phyloP scores from a whole-genome alignment of 2,888 invertebrate genomes.

The Cremastobaeus sp. region DNA sequence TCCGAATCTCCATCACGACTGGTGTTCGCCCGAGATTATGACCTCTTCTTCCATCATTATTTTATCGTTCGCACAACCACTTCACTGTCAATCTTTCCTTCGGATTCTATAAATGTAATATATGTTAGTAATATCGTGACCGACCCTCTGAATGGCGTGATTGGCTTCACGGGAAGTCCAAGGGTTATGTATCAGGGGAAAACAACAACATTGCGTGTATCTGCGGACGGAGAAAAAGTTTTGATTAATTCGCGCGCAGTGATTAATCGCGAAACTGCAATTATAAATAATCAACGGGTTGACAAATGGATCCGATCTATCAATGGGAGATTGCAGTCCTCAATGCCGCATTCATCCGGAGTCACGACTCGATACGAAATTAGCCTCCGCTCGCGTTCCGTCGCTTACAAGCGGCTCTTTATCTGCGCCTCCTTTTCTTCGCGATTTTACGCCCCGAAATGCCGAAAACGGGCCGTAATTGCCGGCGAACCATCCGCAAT shows the following conservation, averaged over 20 bases:
- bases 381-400: too few relatives aligned
- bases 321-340: conserved; percentile 1
- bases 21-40: conserved; percentile 38
- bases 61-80: conserved; percentile 44
- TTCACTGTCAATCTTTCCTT: conserved; percentile 49
- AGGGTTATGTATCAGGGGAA: conserved; percentile 47
- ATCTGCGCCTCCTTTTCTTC: too few relatives aligned
- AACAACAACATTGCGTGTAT: conserved; percentile 29
- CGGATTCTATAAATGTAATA: conserved; percentile 55
- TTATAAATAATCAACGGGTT: conserved; percentile 40
- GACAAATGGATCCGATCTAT: conserved; percentile 31
- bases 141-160: conserved; percentile 52
- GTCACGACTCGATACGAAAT: too few relatives aligned
- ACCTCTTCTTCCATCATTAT: conserved; percentile 45
- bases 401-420: too few relatives aligned
- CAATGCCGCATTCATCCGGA: too few relatives aligned
- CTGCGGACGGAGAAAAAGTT: conserved; percentile 6
- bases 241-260: conserved; percentile 24
- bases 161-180: conserved; percentile 54
- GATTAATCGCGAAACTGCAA: conserved; percentile 39
- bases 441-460: too few relatives aligned
- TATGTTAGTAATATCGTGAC: conserved; percentile 44
- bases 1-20: conserved; percentile 25
- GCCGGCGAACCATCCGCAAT: too few relatives aligned
- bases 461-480: too few relatives aligned